A percentile compares a stretch with the other conserved stretches of the same genome.
Conservation (phyloP, 2,888 invertebrate species). For the Agrotis segetum region DNA sequence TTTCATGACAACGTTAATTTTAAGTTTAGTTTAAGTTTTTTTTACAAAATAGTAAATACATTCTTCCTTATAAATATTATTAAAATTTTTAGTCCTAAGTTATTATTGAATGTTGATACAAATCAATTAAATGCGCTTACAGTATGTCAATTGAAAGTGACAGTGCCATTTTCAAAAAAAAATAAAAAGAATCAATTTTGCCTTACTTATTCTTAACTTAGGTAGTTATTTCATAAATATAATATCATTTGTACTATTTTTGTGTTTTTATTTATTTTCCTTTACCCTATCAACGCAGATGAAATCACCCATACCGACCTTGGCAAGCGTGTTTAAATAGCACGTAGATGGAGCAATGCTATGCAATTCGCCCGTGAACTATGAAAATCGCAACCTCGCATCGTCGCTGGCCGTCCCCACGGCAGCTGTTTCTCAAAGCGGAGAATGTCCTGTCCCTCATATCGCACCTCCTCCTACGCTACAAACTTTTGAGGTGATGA, state of each 20-base stretch:
- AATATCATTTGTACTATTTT: slow-evolving; percentile 62
- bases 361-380: too few species aligned
- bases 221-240: slow-evolving; percentile 65
- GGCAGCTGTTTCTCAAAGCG: too few species aligned
- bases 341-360: too few species aligned
- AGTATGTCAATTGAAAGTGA: slow-evolving; percentile 61
- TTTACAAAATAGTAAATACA: slow-evolving; percentile 47
- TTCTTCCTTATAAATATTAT: slow-evolving; percentile 24
- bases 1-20: slow-evolving; percentile 8
- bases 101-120: slow-evolving; percentile 26
- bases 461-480: too few species aligned
- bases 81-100: slow-evolving; percentile 48
- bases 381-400: too few species aligned
- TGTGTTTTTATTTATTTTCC: slow-evolving; percentile 45
- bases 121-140: slow-evolving; percentile 61
- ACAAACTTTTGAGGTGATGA: too few species aligned
- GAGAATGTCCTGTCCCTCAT: too few species aligned
- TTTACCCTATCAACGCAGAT: too few species aligned
- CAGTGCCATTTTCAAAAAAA: slow-evolving; percentile 60
- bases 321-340: too few species aligned
- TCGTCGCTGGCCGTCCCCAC: too few species aligned
- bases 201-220: slow-evolving; percentile 59
- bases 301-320: too few species aligned
- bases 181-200: slow-evolving; percentile 53
- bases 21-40: slow-evolving; percentile 51